Conservation (phyloP, 2,113 vertebrate species). For the Nerophis lumbriciformis region DNA sequence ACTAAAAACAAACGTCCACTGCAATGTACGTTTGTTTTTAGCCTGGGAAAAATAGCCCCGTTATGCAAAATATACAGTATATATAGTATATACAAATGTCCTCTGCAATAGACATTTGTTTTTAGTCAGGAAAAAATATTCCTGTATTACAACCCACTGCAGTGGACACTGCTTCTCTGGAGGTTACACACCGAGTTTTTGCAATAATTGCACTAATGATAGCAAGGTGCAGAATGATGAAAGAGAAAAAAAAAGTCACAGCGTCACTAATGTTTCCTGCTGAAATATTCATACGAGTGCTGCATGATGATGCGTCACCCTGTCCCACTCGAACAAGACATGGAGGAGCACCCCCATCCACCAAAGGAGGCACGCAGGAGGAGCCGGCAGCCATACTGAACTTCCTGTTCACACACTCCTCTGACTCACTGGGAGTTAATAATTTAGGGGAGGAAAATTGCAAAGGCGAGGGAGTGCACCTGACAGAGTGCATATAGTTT, state of each 20-base stretch:
- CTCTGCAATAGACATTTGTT: too few species aligned
- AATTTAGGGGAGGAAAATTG: constrained; percentile 37
- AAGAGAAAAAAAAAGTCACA: constrained; percentile 42
- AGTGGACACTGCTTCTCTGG: too few species aligned
- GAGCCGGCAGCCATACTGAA: constrained; percentile 40
- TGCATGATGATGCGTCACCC: constrained; percentile 64
- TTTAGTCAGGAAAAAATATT: too few species aligned
- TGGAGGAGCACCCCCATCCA: constrained; percentile 16
- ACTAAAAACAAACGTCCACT: too few species aligned
- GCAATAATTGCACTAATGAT: background rate
- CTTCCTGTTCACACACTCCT: constrained; percentile 45
- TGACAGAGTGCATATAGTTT: constrained; percentile 1
- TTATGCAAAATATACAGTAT: too few species aligned
- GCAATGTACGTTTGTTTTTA: too few species aligned
- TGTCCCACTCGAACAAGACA: constrained; percentile 43
- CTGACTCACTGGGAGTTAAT: constrained; percentile 45
- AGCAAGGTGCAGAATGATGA: constrained; percentile 40
- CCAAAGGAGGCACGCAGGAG: constrained; percentile 20
- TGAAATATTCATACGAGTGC: constrained; percentile 65
- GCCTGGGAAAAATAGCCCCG: too few species aligned
- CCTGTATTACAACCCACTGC: too few species aligned
- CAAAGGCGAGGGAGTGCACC: constrained; percentile 11
- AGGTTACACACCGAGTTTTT: too few species aligned
- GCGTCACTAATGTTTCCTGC: constrained; percentile 66
- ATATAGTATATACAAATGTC: too few species aligned